A percentile compares a stretch with the other conserved stretches of the same genome.
These are phyloP conservation scores for Nyctereutes procyonoides DNA, from an alignment of 2,113 vertebrate genomes.

Conservation along the genomic window DNA sequence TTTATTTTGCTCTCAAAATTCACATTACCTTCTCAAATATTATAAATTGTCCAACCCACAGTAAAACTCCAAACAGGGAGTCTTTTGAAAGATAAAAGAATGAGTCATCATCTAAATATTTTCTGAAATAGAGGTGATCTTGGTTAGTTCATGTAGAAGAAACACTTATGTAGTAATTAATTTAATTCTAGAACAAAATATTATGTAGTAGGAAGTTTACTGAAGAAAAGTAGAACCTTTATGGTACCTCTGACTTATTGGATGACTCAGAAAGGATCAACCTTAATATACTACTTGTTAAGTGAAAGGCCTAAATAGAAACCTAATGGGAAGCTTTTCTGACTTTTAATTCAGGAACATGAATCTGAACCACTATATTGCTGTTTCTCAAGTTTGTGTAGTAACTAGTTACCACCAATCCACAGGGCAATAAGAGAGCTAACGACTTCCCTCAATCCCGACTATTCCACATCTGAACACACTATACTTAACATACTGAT, in stretches of 20 bases:
- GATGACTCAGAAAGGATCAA: background rate
- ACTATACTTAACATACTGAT: background rate
- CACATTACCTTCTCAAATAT: constrained; percentile 30
- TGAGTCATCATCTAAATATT: background rate
- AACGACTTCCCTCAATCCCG: background rate
- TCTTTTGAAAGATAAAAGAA: constrained; percentile 41
- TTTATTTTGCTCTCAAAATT: constrained; percentile 53
- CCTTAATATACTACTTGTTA: background rate
- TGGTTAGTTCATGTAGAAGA: background rate
- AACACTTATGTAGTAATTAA: background rate
- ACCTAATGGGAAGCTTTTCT: background rate
- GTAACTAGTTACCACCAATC: background rate
- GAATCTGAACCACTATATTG: background rate
- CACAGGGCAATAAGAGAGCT: background rate
- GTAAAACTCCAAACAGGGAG: constrained; percentile 19
- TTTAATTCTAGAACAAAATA: constrained; percentile 32
- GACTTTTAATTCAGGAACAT: background rate
- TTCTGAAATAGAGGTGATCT: constrained; percentile 5
- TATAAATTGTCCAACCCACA: constrained; percentile 26
- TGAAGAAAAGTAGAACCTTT: background rate
- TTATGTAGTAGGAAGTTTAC: background rate
- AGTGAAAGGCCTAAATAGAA: background rate
- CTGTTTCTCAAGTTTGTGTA: background rate
- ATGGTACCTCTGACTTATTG: background rate
- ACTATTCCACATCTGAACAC: background rate